Base-by-base conservation (phyloP, 2,797 vertebrate genomes). In the Eulemur coronatus region DNA sequence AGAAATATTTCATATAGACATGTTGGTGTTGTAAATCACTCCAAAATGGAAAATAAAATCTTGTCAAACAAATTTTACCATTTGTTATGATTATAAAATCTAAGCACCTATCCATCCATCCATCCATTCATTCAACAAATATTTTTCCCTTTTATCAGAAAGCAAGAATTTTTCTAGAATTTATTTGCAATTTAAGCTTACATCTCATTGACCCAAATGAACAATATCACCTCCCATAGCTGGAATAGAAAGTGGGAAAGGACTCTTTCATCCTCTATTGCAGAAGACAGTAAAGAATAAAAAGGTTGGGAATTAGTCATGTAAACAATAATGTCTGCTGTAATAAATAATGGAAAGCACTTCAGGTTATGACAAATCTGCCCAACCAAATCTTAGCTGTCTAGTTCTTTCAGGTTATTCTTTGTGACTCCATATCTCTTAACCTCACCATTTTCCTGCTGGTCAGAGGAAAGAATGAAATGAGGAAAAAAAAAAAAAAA, bases 101-200 rank as follows among this genome's bases (percentile, higher is more conserved):
- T 35, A 89, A 70, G 17, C 20, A 73, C 1, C 67, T 4, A 43
- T 84, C 48, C 14, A 52, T 63, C 6, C 0, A 67, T 17, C 12
- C 5, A 50, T 82, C 59, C 15, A 92, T 67, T 65, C 17, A 59
- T 73, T 89, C 18, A 87, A 55, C 55, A 84, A 50, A 24, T 76
- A 28, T 89, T 24, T 91, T 20, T 67, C 7, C 18, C 11, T 63
- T 97, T 95, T 84, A 33, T 70, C 46, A 95, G 76, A 84, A 81
- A 95, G 72, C 38, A 85, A 85, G 30, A 48, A 14, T 0, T 41
- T 86, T 93, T 85, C 67, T 69, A 89, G 33, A 89, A 46, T 41
- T 59, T 61, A 22, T 50, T 30, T 72, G 7, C 10, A 67, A 86
- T 61, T 79, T 95, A 82, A 89, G 1, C 20, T 70, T n/a, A 43